Evolutionary conservation across 2,797 vertebrate genomes (phyloP).

Genomic region (Trachops cirrhosus): DNA sequence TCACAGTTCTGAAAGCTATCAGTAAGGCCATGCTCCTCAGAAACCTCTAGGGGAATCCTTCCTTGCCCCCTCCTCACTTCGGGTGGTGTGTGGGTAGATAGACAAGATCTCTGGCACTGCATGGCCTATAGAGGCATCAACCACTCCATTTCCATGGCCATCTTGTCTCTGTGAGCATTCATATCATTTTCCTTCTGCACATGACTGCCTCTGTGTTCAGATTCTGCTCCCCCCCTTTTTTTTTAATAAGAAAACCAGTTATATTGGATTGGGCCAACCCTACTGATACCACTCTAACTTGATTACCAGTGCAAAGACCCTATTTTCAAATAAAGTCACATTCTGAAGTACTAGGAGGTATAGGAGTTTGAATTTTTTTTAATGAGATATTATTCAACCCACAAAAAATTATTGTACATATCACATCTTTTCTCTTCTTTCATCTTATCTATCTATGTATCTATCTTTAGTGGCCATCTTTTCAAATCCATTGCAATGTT

Average conservation of each 20-base stretch:
- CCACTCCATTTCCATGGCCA: not conserved
- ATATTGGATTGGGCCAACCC: not conserved
- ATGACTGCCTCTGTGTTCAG: not conserved
- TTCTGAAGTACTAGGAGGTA: not conserved
- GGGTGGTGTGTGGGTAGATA: too few species aligned
- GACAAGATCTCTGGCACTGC: not conserved
- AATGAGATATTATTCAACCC: not conserved
- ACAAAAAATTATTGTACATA: not conserved
- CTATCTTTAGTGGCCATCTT: not conserved
- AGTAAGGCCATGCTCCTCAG: not conserved
- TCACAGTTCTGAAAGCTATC: not conserved
- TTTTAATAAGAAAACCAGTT: not conserved
- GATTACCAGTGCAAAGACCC: not conserved
- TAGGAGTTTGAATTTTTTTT: not conserved
- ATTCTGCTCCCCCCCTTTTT: not conserved
- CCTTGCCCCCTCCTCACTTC: not conserved
- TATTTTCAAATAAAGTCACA: not conserved
- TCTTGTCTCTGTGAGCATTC: not conserved
- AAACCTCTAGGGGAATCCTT: not conserved
- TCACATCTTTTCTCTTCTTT: not conserved
- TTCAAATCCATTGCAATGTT: not conserved
- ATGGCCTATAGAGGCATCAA: too few species aligned
- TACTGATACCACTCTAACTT: not conserved
- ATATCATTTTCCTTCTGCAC: not conserved
- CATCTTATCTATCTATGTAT: not conserved